Evolutionary conservation across 2,888 invertebrate species (phyloP), one percentile per base, ranked within the genome.

Genomic region (Leptinotarsa tumamoca): DNA sequence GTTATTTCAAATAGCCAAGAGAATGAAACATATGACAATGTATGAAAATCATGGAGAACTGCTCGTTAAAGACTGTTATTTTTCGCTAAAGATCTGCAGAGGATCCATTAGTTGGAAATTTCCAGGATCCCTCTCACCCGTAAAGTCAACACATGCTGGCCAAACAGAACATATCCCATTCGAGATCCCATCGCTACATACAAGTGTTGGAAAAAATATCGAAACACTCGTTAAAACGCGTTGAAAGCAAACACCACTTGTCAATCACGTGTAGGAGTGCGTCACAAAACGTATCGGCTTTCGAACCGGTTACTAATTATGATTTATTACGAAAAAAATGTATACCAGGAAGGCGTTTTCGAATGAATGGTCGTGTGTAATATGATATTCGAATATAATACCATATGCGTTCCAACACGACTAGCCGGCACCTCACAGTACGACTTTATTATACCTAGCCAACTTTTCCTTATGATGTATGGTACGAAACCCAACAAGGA

Each of bases 341-440:
- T 58, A 70, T 4, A 70, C 70, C 58, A 70, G 70, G 70, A 70
- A 70, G 70, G 70, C 70, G 56, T 70, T 70, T 58, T 70, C 58
- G 61, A 58, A 70, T 56, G 43, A 58, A 70, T 61, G 70, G 58
- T 17, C 15, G 58, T 49, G 54, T 58, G 70, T 70, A 70, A 70
- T 61, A 70, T 23, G 70, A 70, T 70, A 70, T 61, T 70, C 70
- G 70, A 61, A 70, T 58, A 58, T 70, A 70, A 70, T 70, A 70
- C 70, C 70, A 70, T 70, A 70, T 70, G 70, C 70, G 61, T 49
- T 69, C 70, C n/a, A 58, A 50, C 70, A 70, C 70, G 70, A 58
- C 70, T 58, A 54, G 58, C 70, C 58, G 70, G 70, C 70, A 70
- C 70, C 70, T 23, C 33, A 21, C 18, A 58, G 51, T 23, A 58